Base-by-base conservation (phyloP, 2,113 vertebrate genomes). In the Ptyas mucosa region DNA sequence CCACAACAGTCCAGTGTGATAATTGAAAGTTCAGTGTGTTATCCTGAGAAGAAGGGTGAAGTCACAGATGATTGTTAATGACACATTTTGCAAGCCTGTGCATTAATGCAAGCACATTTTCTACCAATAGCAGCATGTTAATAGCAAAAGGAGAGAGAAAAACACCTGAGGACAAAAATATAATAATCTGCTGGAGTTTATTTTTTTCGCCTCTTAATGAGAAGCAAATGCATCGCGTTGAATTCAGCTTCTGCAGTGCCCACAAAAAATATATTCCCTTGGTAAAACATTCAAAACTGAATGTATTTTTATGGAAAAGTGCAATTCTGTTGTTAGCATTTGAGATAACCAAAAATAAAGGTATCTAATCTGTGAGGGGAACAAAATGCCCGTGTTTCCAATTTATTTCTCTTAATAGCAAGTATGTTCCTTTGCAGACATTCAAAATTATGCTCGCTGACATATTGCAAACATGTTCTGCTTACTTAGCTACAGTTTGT, bases 31-130 rank as follows among this genome's bases (percentile, higher is more conserved):
- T 20, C 87, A 85, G 93, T 2, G 15, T 93, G 87, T 94, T 96
- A 94, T 96, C 96, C 95, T 90, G 94, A 92, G 96, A 94, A 96
- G 34, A 57, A 75, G 49, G 94, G 88, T 94, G 96, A 95, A 94
- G 92, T 94, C 95, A 95, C 94, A 29, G n/a, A 93, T 94, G 94
- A 94, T 96, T 97, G 96, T 96, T 96, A 97, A 97, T 95, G 97
- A 97, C 53, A 81, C 64, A 69, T 69, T 69, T 69, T 2, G 5
- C 64, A 69, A 69, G 64, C 5, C 2, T 15, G 29, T 18, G 29
- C 64, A 69, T 69, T 69, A 69, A 69, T 89, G 29, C 93, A 93
- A 97, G 95, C 92, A 94, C 93, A 94, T 95, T 69, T 96, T 96
- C 94, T 92, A 92, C 86, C 75, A 88, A 55, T 88, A 86, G 69